Evolutionary conservation across 30 jellyfish, hydroid and myxozoan species (phyloP), one percentile per base, ranked within the genome.

Genomic region (Aurelia aurita): DNA sequence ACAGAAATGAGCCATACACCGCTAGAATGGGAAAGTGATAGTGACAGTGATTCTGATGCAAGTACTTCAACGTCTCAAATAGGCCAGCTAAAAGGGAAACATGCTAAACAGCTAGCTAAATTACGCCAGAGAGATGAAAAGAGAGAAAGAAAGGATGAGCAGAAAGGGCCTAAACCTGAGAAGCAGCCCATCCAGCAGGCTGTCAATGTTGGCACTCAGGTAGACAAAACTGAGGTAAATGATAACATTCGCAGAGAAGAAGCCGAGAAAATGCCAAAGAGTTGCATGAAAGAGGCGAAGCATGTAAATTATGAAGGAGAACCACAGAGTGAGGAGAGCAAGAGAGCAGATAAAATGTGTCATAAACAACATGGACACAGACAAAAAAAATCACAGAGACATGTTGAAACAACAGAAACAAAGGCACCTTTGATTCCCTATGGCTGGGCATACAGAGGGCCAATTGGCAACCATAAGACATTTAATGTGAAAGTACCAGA

Each of bases 381-480:
- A 71, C 15, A 19, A 46, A 31, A 44, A 46, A 35, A 46, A n/a
- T 13, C 46, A 1, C 29, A 55, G 1, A 15, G 29, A 23, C 29
- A 7, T 1, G 29, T 19, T n/a, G 67, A n/a, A 55, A 23, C 25
- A 19, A 55, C 76, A n/a, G 76, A 63, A 63, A 16, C 55, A 22
- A 71, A 47, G 28, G 83, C 83, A 1, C 83, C 83, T 0, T n/a
- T 71, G 69, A 39, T 71, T 3, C 69, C 83, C 1, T 71, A 71
- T 31, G 83, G 83, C 19, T 71, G 83, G 83, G 83, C 83, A n/a
- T 71, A 71, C 69, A 71, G 83, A 71, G 83, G 83, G 7, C 83
- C 83, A 27, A 71, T 71, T 35, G 83, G 44, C 28, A 46, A 46
- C 69, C 83, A 71, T 32, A 71, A 71, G 47, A 71, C 83, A 22